Conservation (phyloP, 1,140 invertebrate species). For the Zelostemma sp. region DNA sequence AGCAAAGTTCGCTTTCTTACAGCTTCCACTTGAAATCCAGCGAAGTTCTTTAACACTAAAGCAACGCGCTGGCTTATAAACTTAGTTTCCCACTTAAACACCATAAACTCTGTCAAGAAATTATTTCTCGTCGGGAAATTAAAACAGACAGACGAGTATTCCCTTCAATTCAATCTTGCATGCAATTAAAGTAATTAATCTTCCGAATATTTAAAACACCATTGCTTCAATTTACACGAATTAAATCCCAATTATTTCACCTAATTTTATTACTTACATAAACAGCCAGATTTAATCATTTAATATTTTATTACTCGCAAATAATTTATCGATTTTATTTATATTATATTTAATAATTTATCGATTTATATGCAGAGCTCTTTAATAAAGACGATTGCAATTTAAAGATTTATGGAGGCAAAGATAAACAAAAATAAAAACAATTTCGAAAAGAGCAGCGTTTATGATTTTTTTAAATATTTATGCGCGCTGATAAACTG, state of each 20-base stretch:
- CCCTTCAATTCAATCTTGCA: background rate
- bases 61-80: constrained; percentile 13
- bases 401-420: too few species aligned
- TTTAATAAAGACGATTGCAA: too few species aligned
- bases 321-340: too few species aligned
- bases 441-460: background rate
- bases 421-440: background rate
- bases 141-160: background rate
- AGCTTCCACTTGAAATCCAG: constrained; percentile 17
- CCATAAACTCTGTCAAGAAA: constrained; percentile 8
- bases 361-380: too few species aligned
- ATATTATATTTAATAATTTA: too few species aligned
- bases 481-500: background rate
- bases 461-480: constrained; percentile 30
- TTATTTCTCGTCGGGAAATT: constrained; percentile 5
- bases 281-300: too few species aligned
- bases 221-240: too few species aligned
- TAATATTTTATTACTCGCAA: too few species aligned
- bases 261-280: too few species aligned
- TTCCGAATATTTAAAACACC: too few species aligned
- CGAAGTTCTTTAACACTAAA: constrained; percentile 17
- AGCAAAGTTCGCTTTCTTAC: constrained; percentile 13
- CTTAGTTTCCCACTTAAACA: background rate
- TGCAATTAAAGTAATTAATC: background rate
- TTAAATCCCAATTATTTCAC: too few species aligned